Conservation (phyloP, 2,888 invertebrate genomes). For the Lomographa bimaculata region DNA sequence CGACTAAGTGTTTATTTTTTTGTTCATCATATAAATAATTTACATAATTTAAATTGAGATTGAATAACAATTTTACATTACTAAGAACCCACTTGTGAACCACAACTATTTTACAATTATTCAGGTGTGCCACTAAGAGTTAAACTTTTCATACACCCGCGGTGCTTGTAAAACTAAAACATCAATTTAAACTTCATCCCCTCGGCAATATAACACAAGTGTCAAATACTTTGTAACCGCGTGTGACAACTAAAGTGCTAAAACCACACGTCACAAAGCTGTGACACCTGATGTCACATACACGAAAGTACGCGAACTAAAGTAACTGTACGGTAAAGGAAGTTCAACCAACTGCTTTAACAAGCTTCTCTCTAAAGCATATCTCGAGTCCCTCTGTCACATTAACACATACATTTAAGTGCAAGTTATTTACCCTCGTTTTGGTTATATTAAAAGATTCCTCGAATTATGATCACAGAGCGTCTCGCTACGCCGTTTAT, state of each 20-base stretch:
- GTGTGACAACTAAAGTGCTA: slow-evolving; percentile 34
- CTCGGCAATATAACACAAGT: slow-evolving; percentile 23
- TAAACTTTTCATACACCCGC: slow-evolving; percentile 13
- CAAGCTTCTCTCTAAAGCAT: slow-evolving; percentile 55
- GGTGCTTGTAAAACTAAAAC: slow-evolving; percentile 18
- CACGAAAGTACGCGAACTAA: slow-evolving; percentile 11
- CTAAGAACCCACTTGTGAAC: too few species aligned
- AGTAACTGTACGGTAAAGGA: slow-evolving; percentile 36
- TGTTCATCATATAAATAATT: too few species aligned
- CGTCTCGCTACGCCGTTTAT: slow-evolving; percentile 78
- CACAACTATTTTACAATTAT: slow-evolving; percentile 7
- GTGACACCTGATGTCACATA: slow-evolving; percentile 39
- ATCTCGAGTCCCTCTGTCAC: slow-evolving; percentile 56
- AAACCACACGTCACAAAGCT: slow-evolving; percentile 41
- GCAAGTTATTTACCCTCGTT: slow-evolving; percentile 66
- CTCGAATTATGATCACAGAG: slow-evolving; percentile 76
- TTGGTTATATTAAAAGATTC: slow-evolving; percentile 78
- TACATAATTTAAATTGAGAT: too few species aligned
- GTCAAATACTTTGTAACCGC: slow-evolving; percentile 23
- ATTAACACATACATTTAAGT: slow-evolving; percentile 61
- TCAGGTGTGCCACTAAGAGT: slow-evolving; percentile 1
- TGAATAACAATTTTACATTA: too few species aligned
- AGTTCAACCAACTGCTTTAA: slow-evolving; percentile 44
- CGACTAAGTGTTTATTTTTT: too few species aligned
- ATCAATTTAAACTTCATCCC: slow-evolving; percentile 19